These are phyloP conservation scores for Agriotes lineatus DNA, from an alignment of 2,888 invertebrate genomes.

Conservation along the genomic window DNA sequence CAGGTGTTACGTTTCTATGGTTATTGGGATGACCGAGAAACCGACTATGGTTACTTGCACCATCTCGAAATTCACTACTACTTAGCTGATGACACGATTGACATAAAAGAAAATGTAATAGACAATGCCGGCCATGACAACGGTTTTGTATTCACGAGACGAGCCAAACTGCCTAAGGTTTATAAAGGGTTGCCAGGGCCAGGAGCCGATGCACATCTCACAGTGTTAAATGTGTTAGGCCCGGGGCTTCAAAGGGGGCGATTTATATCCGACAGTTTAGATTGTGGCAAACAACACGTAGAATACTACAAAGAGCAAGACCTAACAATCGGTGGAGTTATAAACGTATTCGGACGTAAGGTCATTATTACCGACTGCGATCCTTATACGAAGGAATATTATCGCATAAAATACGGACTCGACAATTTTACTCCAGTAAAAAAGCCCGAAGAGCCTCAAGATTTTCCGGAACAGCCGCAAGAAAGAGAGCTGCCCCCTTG, in stretches of 20 bases:
- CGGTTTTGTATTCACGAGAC: conserved; percentile 79
- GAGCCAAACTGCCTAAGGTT: conserved; percentile 84
- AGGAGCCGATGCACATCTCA: conserved; percentile 68
- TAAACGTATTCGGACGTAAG: conserved; percentile 86
- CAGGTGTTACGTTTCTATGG: conserved; percentile 81
- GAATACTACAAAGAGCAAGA: conserved; percentile 79
- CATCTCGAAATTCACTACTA: conserved; percentile 86
- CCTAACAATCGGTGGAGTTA: conserved; percentile 82
- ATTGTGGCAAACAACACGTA: conserved; percentile 66
- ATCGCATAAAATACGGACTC: conserved; percentile 68
- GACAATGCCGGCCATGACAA: conserved; percentile 79
- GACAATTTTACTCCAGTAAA: conserved; percentile 76
- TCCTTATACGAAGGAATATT: conserved; percentile 87
- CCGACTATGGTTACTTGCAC: conserved; percentile 82
- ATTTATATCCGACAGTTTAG: conserved; percentile 71
- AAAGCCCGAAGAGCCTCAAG: conserved; percentile 64
- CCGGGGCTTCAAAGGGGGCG: conserved; percentile 68
- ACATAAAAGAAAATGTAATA: conserved; percentile 81
- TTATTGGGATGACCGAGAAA: conserved; percentile 90
- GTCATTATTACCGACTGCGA: conserved; percentile 88
- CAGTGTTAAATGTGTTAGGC: conserved; percentile 75
- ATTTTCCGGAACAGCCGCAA: conserved; percentile 56
- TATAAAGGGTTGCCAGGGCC: conserved; percentile 63
- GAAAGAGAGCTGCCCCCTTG: conserved; percentile 81
- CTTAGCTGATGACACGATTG: conserved; percentile 89